Evolutionary conservation across 2,113 vertebrate species (phyloP).

Genomic region (Globicephala melas): DNA sequence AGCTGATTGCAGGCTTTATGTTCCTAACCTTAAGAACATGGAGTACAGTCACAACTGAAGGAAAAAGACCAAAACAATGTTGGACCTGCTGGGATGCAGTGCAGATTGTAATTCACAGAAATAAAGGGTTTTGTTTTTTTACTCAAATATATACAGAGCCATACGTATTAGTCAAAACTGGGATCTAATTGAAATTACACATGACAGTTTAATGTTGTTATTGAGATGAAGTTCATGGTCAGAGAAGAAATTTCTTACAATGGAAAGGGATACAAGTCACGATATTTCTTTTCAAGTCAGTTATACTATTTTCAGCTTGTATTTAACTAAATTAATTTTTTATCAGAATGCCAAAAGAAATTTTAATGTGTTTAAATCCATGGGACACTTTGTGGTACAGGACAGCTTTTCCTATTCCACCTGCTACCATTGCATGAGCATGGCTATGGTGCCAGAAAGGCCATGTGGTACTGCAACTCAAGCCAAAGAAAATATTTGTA

Average conservation of each 20-base stretch:
- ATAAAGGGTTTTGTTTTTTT: neutral
- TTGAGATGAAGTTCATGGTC: constrained; percentile 8
- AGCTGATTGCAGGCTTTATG: constrained; percentile 43
- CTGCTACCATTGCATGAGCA: neutral
- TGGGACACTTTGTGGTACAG: neutral
- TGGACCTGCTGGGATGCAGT: neutral
- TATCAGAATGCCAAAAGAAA: neutral
- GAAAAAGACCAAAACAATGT: constrained; percentile 8
- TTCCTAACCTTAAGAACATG: constrained; percentile 28
- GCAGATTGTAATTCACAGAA: neutral
- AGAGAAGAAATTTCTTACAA: constrained; percentile 30
- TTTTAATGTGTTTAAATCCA: neutral
- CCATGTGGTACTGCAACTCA: neutral
- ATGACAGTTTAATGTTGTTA: neutral
- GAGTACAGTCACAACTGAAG: neutral
- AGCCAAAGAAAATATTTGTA: neutral
- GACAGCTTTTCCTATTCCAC: neutral
- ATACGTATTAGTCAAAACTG: constrained; percentile 45
- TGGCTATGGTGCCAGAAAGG: neutral
- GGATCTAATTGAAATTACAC: constrained; percentile 40
- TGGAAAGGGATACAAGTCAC: neutral
- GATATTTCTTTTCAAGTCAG: constrained; percentile 12
- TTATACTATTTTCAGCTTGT: neutral
- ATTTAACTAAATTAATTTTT: constrained; percentile 2
- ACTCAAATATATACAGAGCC: constrained; percentile 24